A percentile compares a stretch with the other conserved stretches of the same genome.
Conservation (phyloP, 2,113 vertebrate genomes). For the Rafetus swinhoei region DNA sequence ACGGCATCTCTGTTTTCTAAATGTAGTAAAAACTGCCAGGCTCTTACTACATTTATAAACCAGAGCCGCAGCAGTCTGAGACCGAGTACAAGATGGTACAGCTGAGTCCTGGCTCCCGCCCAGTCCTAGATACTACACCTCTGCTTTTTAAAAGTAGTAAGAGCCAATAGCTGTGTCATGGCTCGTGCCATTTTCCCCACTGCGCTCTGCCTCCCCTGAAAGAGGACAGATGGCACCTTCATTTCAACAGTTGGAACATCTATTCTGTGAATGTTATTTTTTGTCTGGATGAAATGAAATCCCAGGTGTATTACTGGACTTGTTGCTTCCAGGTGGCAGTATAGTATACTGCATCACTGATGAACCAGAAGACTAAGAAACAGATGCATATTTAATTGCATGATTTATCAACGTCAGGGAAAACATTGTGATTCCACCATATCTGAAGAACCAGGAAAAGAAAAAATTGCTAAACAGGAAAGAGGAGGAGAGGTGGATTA, state of each 20-base stretch:
- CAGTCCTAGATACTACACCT: too few species aligned
- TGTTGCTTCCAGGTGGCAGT: constrained; percentile 40
- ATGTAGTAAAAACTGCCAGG: too few species aligned
- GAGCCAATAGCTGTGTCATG: too few species aligned
- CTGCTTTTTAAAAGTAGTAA: too few species aligned
- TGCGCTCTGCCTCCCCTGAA: not conserved
- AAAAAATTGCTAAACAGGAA: not conserved
- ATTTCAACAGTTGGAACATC: constrained; percentile 60
- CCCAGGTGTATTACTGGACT: constrained; percentile 44
- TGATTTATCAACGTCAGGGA: constrained; percentile 26
- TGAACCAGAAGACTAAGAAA: constrained; percentile 51
- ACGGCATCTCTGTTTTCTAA: too few species aligned
- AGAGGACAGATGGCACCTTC: constrained; percentile 59
- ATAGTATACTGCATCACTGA: constrained; percentile 30
- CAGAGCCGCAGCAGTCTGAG: too few species aligned
- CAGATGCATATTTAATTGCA: constrained; percentile 57
- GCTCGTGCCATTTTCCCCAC: too few species aligned
- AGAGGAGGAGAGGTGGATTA: not conserved
- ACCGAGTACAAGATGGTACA: too few species aligned
- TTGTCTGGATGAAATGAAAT: constrained; percentile 62
- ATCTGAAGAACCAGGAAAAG: not conserved
- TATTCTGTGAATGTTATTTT: constrained; percentile 65
- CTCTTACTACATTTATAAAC: too few species aligned
- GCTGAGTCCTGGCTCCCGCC: too few species aligned
- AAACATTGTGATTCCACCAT: not conserved